Conservation (phyloP, 2,113 vertebrate genomes). For the Hippocampus comes region DNA sequence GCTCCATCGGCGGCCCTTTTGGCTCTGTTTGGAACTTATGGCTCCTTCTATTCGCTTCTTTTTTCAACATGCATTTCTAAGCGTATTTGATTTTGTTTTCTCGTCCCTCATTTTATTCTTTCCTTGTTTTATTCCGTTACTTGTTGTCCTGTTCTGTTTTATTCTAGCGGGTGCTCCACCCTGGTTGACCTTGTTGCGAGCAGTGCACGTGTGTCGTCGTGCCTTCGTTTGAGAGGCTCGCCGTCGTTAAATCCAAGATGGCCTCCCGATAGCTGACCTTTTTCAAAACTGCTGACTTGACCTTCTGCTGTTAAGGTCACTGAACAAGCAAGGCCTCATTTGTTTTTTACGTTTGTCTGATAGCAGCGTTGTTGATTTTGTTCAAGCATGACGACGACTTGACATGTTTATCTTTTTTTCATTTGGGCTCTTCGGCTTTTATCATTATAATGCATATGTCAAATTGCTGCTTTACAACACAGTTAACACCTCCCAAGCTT, state of each 20-base stretch:
- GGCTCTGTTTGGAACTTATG: background rate
- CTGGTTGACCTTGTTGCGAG: background rate
- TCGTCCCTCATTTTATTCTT: no score
- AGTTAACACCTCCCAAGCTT: no score
- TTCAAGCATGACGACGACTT: background rate
- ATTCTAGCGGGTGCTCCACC: background rate
- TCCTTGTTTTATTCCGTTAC: no score
- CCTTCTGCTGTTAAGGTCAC: conserved; percentile 39
- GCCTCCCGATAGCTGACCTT: conserved; percentile 30
- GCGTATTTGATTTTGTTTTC: no score
- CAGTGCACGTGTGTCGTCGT: background rate
- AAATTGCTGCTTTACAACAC: no score
- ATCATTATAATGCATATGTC: background rate
- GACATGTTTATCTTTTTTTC: background rate
- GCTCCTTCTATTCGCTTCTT: background rate
- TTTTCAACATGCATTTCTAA: no score
- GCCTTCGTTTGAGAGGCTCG: background rate
- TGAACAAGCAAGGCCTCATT: conserved; percentile 7
- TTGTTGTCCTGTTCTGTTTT: background rate
- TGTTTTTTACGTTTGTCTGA: background rate
- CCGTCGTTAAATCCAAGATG: background rate
- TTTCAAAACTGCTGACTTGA: conserved; percentile 31
- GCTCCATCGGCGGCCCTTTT: background rate
- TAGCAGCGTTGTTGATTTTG: background rate
- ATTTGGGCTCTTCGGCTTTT: background rate